A percentile compares a stretch with the other conserved stretches of the same genome.
phyloP scores from a whole-genome alignment of 2,797 vertebrate genomes.

The Mallotus villosus region DNA sequence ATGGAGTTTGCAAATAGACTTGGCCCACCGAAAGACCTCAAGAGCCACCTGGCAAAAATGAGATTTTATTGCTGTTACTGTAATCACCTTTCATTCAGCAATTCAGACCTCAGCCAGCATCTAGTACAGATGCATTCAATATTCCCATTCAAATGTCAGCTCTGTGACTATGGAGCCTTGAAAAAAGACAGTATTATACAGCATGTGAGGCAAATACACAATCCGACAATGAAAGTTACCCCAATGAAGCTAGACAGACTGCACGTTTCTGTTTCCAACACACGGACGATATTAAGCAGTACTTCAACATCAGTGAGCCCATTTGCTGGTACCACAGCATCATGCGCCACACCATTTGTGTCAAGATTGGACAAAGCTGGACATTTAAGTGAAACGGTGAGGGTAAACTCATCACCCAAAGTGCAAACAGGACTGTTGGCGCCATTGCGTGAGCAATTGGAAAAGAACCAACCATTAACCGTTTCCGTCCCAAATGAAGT shows the following conservation, averaged over 20 bases:
- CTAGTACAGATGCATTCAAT: constrained; percentile 84
- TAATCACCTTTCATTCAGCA: constrained; percentile 83
- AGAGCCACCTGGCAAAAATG: constrained; percentile 83
- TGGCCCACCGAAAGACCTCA: constrained; percentile 86
- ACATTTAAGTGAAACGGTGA: constrained; percentile 47
- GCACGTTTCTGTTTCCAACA: constrained; percentile 50
- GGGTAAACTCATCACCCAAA: constrained; percentile 51
- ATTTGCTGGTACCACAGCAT: constrained; percentile 48
- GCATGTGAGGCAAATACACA: constrained; percentile 87
- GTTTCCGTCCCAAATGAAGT: constrained; percentile 89
- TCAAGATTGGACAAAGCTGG: constrained; percentile 48
- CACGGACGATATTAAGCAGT: constrained; percentile 45
- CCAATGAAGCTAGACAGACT: constrained; percentile 40
- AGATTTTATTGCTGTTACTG: constrained; percentile 90
- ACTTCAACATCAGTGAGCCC: constrained; percentile 36
- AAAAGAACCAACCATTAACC: constrained; percentile 86
- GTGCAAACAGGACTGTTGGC: constrained; percentile 81
- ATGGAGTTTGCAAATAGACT: constrained; percentile 79
- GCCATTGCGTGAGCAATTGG: constrained; percentile 78
- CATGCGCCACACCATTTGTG: constrained; percentile 34
- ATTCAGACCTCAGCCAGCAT: constrained; percentile 88
- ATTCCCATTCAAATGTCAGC: constrained; percentile 86
- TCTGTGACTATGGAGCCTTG: constrained; percentile 90
- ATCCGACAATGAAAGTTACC: constrained; percentile 51
- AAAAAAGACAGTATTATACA: constrained; percentile 89